A percentile compares a stretch with the other conserved stretches of the same genome.
These are phyloP conservation scores for Prinia subflava DNA, from an alignment of 2,113 vertebrate species.

Conservation along the genomic window DNA sequence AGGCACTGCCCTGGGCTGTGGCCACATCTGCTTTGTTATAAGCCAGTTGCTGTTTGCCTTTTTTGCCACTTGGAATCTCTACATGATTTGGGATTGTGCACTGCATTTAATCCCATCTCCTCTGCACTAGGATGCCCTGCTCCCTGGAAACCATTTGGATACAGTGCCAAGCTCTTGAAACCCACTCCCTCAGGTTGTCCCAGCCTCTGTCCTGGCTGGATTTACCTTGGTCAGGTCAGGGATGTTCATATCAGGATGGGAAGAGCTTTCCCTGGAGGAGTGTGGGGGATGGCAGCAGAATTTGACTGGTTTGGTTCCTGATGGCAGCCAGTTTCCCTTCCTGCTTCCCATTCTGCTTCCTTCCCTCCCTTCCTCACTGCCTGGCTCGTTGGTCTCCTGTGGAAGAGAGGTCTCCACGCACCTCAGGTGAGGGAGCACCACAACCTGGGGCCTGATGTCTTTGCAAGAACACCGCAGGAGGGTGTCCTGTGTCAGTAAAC, in stretches of 20 bases:
- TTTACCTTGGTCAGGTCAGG: not conserved
- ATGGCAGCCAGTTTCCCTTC: not conserved
- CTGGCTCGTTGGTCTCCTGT: slow-evolving; percentile 69
- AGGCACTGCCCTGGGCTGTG: not conserved
- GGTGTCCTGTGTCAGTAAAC: not conserved
- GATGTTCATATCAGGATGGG: not conserved
- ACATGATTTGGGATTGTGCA: not conserved
- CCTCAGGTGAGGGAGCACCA: slow-evolving; percentile 56
- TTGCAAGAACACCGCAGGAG: slow-evolving; percentile 66
- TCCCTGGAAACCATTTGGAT: not conserved
- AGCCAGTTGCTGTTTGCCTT: not conserved
- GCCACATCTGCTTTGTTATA: not conserved
- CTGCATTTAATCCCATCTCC: not conserved
- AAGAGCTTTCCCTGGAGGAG: not conserved
- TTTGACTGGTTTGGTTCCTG: not conserved
- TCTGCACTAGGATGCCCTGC: not conserved
- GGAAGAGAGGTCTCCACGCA: slow-evolving; percentile 75
- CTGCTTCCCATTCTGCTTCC: not conserved
- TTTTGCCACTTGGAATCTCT: not conserved
- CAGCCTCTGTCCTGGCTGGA: not conserved
- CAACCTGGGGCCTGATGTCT: slow-evolving; percentile 45
- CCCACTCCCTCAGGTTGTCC: accelerated
- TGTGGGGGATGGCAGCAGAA: not conserved
- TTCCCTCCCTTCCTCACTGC: slow-evolving; percentile 69
- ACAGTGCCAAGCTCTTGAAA: not conserved